Evolutionary conservation across 2,113 vertebrate genomes (phyloP), one percentile per base, ranked within the genome.

Genomic region (Strix aluco): DNA sequence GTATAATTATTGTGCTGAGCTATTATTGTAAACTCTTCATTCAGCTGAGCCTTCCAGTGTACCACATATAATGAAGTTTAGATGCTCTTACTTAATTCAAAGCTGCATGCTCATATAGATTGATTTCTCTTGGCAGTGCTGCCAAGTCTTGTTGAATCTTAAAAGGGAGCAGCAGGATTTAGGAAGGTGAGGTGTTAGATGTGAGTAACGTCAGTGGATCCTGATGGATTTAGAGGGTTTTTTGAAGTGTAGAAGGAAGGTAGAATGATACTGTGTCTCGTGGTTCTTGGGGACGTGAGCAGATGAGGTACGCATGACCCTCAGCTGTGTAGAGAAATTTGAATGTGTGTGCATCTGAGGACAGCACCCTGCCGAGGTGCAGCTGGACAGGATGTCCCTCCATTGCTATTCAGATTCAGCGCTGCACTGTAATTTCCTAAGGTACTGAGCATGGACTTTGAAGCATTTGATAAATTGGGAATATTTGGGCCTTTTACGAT

Each of bases 21-120:
- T 97, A 34, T 80, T 96, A 85, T 38, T 61, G 67, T 85, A 84
- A 63, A 52, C 44, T 67, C 23, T 88, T 94, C 86, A 79, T 96
- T 96, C 14, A 29, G 78, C 82, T 94, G 88, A 94, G 93, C 86
- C 81, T 95, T 95, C 84, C 96, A 95, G 89, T 79, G 38, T 88
- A 84, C 69, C 83, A 75, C 47, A 42, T 32, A 49, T 81, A 96
- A 94, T 86, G 93, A 94, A 94, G 93, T 96, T 98, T 92, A 92
- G 94, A 94, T 94, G 27, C 86, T 94, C 88, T 96, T 86, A 65
- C 93, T 96, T 66, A 49, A 90, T 96, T 94, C 89, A 86, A 95
- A 93, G 86, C 95, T 95, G 72, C 81, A 82, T 75, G 91, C 77
- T 96, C 58, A 34, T 59, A 38, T 81, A 67, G 29, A 88, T 90